Percentiles rank a stretch among this genome's conserved stretches.
Evolutionary conservation across 2,113 vertebrate species (phyloP).

Genomic region (Ophthalmolycus amberensis): DNA sequence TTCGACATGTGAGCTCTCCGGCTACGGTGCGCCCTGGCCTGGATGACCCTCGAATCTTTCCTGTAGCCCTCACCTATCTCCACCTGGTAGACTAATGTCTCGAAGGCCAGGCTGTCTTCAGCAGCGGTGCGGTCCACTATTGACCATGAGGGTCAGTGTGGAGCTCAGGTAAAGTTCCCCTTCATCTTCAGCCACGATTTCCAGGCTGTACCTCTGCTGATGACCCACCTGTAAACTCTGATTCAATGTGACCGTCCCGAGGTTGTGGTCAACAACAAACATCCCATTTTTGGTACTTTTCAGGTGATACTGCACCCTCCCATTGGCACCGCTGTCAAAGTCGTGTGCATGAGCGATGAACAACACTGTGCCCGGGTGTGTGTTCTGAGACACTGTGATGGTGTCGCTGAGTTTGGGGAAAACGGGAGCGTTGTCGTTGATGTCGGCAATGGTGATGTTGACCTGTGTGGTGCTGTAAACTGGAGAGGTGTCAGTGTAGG

Average conservation of each 20-base stretch:
- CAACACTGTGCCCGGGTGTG: constrained; percentile 84
- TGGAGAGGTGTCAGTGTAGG: constrained; percentile 78
- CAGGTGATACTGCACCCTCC: constrained; percentile 85
- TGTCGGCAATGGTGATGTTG: constrained; percentile 86
- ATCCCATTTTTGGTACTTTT: constrained; percentile 38
- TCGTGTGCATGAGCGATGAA: constrained; percentile 91
- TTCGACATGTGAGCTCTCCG: constrained; percentile 10
- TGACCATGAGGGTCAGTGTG: constrained; percentile 79
- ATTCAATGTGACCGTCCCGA: constrained; percentile 86
- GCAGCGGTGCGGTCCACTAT: constrained; percentile 76
- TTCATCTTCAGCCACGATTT: constrained; percentile 85
- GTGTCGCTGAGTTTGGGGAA: constrained; percentile 81
- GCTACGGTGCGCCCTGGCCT: constrained; percentile 81
- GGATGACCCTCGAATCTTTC: constrained; percentile 83
- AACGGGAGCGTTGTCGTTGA: constrained; percentile 89
- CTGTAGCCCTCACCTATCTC: constrained; percentile 88
- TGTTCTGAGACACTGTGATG: constrained; percentile 81
- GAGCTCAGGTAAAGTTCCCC: constrained; percentile 85
- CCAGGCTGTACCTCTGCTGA: constrained; percentile 72
- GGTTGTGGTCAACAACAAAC: constrained; percentile 83
- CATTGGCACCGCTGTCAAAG: constrained; percentile 88
- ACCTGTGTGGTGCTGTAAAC: constrained; percentile 88
- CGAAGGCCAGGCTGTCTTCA: constrained; percentile 84
- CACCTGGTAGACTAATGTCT: constrained; percentile 89
- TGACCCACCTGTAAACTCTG: constrained; percentile 63